Base-by-base conservation (phyloP, 1,140 invertebrate species). In the Drosophila varians region DNA sequence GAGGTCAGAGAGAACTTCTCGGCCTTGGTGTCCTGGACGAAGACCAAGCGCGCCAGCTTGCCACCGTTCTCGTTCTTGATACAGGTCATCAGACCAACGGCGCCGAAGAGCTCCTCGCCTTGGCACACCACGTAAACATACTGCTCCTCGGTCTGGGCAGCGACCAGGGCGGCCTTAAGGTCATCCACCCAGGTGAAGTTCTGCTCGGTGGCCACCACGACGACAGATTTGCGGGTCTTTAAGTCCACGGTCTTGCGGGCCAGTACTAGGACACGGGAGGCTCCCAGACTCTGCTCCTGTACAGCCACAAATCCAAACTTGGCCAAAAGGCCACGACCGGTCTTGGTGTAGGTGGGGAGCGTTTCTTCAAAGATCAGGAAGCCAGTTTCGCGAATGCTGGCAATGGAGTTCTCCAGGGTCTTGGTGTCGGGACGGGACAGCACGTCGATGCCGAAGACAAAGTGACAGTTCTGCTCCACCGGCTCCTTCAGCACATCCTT, bases 81-180 rank as follows among this genome's bases (percentile, higher is more conserved):
- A 90, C 98, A 99, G 74, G 97, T 98, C 52, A 96, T 94, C 69
- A 99, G 91, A 42, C 98, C 98, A 45, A 98, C 92, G 19, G 98
- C 93, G 52, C 98, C 98, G 89, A 93, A 95, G 14, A 89, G 88
- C 66, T 94, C 93, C 82, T 95, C 94, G 0, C 93, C 93, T 87
- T 95, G 93, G 46, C 93, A 93, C n/a, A 96, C 93, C 5, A 97
- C 89, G 82, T 97, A 94, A 28, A 97, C 92, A 71, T 94, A 94
- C 56, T 93, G 91, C 19, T 91, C 90, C 47, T 77, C 91, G 68
- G 94, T 93, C 0, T 93, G 92, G 52, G 93, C 92, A 3, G 74
- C 49, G 56, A 93, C 93, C 87, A 96, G 65, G 0, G 94, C 94
- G 0, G 93, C 92, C 90, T 98, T 98, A 0, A 98, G 89, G 1